phyloP scores from a whole-genome alignment of 2,888 invertebrate species.

The Cataglyphis rosenhaueri region DNA sequence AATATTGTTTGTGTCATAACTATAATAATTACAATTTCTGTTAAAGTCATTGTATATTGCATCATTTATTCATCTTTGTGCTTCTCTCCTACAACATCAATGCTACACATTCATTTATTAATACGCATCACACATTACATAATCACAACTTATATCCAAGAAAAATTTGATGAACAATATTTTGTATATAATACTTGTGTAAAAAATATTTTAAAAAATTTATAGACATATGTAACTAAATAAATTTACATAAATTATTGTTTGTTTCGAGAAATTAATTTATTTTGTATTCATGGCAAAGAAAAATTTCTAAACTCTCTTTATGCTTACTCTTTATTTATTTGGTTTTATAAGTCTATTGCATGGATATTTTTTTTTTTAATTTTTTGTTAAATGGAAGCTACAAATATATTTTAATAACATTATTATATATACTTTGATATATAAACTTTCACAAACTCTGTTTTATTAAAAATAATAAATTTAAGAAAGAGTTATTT shows the following conservation, averaged over 20 bases:
- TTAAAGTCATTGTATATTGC: background rate
- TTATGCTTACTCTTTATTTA: conserved; percentile 3
- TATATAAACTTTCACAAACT: background rate
- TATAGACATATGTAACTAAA: background rate
- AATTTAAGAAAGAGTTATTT: conserved; percentile 6
- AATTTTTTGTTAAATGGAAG: background rate
- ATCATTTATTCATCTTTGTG: conserved; percentile 17
- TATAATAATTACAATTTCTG: background rate
- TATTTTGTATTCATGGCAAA: conserved; percentile 36
- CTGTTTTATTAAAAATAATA: background rate
- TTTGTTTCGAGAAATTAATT: conserved; percentile 8
- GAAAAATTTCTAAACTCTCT: conserved; percentile 47
- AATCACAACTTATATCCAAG: conserved; percentile 4
- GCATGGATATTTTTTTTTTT: background rate
- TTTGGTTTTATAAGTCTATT: background rate
- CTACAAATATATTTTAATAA: background rate
- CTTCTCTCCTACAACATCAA: conserved; percentile 79
- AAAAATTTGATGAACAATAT: conserved; percentile 8
- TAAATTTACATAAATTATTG: conserved; percentile 4
- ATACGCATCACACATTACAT: conserved; percentile 7
- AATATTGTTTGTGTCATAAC: background rate
- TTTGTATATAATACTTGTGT: background rate
- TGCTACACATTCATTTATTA: conserved; percentile 60
- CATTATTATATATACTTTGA: background rate
- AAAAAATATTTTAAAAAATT: background rate